Percentiles rank a stretch among this genome's conserved stretches.
phyloP scores from a whole-genome alignment of 2,888 invertebrate species.

The Camponotus fellah region DNA sequence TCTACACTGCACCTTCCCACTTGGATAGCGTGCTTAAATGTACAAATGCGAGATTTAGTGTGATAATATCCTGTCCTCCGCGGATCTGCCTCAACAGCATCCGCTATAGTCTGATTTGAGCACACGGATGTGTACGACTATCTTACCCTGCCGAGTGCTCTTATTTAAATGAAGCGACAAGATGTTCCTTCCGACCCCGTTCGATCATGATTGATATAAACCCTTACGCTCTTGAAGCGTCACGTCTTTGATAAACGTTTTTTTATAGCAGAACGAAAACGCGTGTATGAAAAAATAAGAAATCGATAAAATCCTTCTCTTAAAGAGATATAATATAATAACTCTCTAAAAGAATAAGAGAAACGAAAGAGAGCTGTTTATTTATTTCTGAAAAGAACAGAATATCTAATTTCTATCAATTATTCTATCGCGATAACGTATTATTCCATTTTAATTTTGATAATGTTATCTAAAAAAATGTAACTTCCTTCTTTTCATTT shows the following conservation, averaged over 20 bases:
- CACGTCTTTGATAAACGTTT: constrained; percentile 23
- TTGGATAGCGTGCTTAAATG: constrained; percentile 7
- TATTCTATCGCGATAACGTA: background rate
- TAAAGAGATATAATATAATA: no score
- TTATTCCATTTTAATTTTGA: background rate
- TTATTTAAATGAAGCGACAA: constrained; percentile 50
- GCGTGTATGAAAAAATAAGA: background rate
- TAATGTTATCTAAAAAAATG: background rate
- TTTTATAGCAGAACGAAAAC: background rate
- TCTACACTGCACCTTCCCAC: background rate
- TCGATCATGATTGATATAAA: constrained; percentile 19
- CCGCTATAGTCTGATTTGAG: constrained; percentile 50
- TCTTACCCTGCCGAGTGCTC: constrained; percentile 53
- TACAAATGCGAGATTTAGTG: constrained; percentile 49
- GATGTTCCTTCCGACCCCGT: constrained; percentile 52
- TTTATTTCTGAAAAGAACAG: background rate
- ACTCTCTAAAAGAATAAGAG: background rate
- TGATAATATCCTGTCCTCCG: constrained; percentile 42
- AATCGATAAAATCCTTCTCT: background rate
- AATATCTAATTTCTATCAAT: background rate
- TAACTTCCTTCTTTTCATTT: background rate
- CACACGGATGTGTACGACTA: constrained; percentile 46
- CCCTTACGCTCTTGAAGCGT: constrained; percentile 13
- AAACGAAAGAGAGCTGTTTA: background rate
- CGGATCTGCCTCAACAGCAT: constrained; percentile 48